Evolutionary conservation across 2,888 invertebrate genomes (phyloP).

Genomic region (Scaptomyza caliginosa): DNA sequence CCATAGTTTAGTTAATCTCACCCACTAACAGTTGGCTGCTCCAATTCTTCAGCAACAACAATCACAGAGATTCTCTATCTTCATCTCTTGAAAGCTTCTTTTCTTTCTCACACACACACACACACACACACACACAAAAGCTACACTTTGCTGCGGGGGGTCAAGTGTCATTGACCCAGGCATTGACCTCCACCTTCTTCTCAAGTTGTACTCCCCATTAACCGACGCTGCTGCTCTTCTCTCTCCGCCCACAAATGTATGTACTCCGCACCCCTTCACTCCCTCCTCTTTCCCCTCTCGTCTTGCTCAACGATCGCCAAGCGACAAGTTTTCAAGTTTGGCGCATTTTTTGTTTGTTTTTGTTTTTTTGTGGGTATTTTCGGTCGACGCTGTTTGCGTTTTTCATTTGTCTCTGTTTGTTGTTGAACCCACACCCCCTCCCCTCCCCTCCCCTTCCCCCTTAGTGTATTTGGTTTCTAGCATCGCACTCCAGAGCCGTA

Average conservation of each 20-base stretch:
- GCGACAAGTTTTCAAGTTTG: slow-evolving; percentile 62
- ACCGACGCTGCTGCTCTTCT: not conserved
- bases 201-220: slow-evolving; percentile 11
- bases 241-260: not conserved
- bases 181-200: slow-evolving; percentile 69
- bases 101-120: not conserved
- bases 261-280: not conserved
- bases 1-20: too few species aligned
- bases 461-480: not conserved
- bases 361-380: slow-evolving; percentile 1
- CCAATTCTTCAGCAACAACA: slow-evolving; percentile 5
- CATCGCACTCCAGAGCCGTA: slow-evolving; percentile 20
- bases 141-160: slow-evolving; percentile 33
- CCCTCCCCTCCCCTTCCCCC: rapidly evolving
- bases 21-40: too few species aligned
- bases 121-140: not conserved
- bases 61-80: not conserved
- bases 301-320: slow-evolving; percentile 34
- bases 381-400: slow-evolving; percentile 51
- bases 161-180: slow-evolving; percentile 68
- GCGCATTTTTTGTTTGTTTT: slow-evolving; percentile 60
- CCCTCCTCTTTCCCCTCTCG: not conserved
- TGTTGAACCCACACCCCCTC: not conserved
- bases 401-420: slow-evolving; percentile 58
- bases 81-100: not conserved